Evolutionary conservation across 1,140 invertebrate genomes (phyloP).

Genomic region (Conus betulinus): DNA sequence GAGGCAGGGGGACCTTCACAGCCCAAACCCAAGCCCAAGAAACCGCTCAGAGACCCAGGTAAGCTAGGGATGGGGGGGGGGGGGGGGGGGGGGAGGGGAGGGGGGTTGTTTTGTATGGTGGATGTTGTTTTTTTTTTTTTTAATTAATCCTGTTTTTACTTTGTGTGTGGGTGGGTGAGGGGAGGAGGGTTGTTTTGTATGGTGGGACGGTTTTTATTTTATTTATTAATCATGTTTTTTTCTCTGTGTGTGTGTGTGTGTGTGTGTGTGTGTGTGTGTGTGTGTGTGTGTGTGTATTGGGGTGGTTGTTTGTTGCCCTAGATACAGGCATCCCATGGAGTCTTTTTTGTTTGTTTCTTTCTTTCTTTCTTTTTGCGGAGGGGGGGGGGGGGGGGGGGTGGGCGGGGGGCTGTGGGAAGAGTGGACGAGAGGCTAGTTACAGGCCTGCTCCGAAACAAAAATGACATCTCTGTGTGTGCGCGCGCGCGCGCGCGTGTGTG

Average conservation of each 20-base stretch:
- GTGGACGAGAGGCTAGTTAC: neutral
- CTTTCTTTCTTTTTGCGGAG: no score
- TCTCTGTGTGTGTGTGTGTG: neutral
- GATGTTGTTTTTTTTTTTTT: neutral
- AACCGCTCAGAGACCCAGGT: slow-evolving; percentile 24
- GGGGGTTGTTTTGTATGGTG: neutral
- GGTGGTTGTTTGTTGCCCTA: no score
- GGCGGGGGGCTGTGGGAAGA: no score
- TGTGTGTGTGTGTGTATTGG: no score
- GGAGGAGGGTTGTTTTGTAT: neutral
- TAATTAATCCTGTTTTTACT: no score
- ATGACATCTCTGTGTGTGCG: neutral
- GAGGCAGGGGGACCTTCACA: neutral
- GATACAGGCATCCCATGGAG: neutral
- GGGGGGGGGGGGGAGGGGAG: neutral
- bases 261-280: neutral
- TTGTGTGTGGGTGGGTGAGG: no score
- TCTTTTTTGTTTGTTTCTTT: no score
- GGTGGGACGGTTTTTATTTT: neutral
- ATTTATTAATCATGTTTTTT: no score
- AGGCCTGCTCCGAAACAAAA: neutral
- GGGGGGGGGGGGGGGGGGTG: no score
- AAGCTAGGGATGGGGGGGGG: neutral
- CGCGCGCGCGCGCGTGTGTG: neutral
- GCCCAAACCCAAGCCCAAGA: slow-evolving; percentile 24